Percentiles rank a stretch among this genome's conserved stretches.
Evolutionary conservation across 2,888 invertebrate species (phyloP).

Genomic region (Perithous albicinctus): DNA sequence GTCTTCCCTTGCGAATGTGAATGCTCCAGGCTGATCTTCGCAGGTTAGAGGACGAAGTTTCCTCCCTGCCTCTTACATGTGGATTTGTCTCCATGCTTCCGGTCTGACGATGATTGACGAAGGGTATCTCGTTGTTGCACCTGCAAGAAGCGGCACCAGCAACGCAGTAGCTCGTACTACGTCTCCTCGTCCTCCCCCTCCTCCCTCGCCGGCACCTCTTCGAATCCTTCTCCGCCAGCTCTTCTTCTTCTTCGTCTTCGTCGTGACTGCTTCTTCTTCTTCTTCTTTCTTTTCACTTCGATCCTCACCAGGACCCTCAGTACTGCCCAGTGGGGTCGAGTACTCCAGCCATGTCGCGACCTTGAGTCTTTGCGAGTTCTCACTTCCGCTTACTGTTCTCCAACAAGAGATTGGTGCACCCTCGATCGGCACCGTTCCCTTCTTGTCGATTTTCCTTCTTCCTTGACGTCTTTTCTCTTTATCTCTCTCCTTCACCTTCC

Average conservation of each 20-base stretch:
- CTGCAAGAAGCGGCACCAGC: constrained; percentile 57
- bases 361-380: constrained; percentile 69
- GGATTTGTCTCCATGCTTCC: constrained; percentile 74
- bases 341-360: constrained; percentile 78
- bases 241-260: constrained; percentile 43
- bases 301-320: constrained; percentile 69
- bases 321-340: constrained; percentile 82
- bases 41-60: constrained; percentile 82
- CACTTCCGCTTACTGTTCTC: constrained; percentile 52
- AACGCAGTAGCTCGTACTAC: constrained; percentile 45
- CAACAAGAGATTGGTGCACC: constrained; percentile 21
- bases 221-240: constrained; percentile 48
- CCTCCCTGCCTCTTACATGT: constrained; percentile 80
- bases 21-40: constrained; percentile 83
- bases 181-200: constrained; percentile 34
- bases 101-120: constrained; percentile 53
- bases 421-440: constrained; percentile 38
- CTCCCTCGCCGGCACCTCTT: constrained; percentile 53
- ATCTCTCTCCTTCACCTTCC: constrained; percentile 40
- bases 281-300: constrained; percentile 39
- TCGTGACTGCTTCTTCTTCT: constrained; percentile 25
- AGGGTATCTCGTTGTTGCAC: constrained; percentile 65
- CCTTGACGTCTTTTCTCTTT: constrained; percentile 66
- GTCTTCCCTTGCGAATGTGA: constrained; percentile 83
- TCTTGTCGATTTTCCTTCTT: constrained; percentile 42